A percentile compares a stretch with the other conserved stretches of the same genome.
phyloP scores from a whole-genome alignment of 2,888 invertebrate species.

The Acleris holmiana region DNA sequence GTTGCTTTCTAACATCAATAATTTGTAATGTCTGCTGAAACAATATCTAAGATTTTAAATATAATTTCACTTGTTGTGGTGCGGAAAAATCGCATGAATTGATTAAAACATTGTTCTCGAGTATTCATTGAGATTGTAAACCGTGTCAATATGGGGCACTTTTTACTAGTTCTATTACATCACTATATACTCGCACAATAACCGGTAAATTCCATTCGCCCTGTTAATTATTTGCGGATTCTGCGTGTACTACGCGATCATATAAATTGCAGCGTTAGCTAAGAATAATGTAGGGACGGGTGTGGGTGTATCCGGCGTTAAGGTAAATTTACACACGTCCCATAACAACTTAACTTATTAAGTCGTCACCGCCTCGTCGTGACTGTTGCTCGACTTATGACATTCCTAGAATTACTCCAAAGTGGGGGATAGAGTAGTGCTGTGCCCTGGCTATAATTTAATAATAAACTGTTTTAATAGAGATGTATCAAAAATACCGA shows the following conservation, averaged over 20 bases:
- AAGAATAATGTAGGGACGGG: constrained; percentile 74
- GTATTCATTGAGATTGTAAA: no score
- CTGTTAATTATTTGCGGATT: constrained; percentile 41
- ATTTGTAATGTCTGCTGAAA: neutral
- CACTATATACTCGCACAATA: no score
- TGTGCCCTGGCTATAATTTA: neutral
- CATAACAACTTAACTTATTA: constrained; percentile 80
- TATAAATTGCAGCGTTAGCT: constrained; percentile 77
- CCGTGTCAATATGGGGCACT: no score
- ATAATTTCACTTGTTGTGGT: no score
- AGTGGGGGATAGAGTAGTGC: constrained; percentile 8
- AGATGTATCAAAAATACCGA: no score
- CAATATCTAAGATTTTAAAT: no score
- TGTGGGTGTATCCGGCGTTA: constrained; percentile 73
- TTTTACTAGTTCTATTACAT: no score
- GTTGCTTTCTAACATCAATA: neutral
- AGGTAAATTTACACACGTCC: constrained; percentile 81
- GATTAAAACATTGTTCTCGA: no score
- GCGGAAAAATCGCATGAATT: no score
- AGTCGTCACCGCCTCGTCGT: constrained; percentile 68
- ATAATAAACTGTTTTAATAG: no score
- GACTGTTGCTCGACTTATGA: constrained; percentile 57
- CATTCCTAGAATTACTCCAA: constrained; percentile 53
- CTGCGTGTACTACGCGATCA: constrained; percentile 58
- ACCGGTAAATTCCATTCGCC: no score